A percentile compares a stretch with the other conserved stretches of the same genome.
Evolutionary conservation across 2,888 invertebrate genomes (phyloP).

Genomic region (Limnephilus rhombicus): DNA sequence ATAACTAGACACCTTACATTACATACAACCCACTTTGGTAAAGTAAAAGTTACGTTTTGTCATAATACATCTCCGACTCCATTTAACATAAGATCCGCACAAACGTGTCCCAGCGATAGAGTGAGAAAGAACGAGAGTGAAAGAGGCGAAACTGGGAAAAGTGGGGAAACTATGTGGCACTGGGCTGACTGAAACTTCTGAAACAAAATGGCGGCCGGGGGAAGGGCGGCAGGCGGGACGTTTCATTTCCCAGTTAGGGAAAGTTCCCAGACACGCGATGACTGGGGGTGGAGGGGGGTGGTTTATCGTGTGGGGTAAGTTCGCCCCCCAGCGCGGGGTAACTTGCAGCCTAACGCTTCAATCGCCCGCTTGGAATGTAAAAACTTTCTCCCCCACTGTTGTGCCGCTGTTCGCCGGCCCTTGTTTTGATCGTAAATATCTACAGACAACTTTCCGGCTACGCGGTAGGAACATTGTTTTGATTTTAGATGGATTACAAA

Average conservation of each 20-base stretch:
- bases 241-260: slow-evolving; percentile 61
- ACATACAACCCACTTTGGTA: not conserved
- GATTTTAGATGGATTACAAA: not conserved
- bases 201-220: slow-evolving; percentile 47
- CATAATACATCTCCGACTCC: not conserved
- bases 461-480: not conserved
- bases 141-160: not conserved
- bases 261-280: slow-evolving; percentile 65
- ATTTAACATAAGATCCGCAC: not conserved
- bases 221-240: slow-evolving; percentile 16
- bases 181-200: slow-evolving; percentile 41
- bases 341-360: not conserved
- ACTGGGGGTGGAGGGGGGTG: slow-evolving; percentile 11
- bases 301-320: slow-evolving; percentile 18
- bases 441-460: not conserved
- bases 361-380: not conserved
- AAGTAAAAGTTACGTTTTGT: not conserved
- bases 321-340: not conserved
- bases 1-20: no score
- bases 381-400: not conserved
- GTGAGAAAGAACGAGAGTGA: not conserved
- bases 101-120: slow-evolving; percentile 41
- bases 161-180: slow-evolving; percentile 43
- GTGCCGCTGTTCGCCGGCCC: not conserved
- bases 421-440: not conserved